Conservation (phyloP, 2,888 invertebrate species). For the Pterobdella sp. region DNA sequence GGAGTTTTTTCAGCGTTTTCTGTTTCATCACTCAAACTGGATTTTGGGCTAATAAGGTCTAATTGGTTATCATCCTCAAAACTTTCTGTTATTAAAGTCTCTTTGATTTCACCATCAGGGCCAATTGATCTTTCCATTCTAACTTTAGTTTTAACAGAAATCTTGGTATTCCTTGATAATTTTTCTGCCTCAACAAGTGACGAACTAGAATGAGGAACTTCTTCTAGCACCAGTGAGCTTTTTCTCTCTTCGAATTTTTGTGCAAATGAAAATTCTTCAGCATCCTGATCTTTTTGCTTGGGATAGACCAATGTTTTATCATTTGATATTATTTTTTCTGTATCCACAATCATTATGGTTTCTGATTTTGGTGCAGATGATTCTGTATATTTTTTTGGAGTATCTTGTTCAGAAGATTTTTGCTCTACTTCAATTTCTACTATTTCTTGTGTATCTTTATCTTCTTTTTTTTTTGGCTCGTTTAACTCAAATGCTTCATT, state of each 20-base stretch:
- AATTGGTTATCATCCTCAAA: conserved; percentile 32
- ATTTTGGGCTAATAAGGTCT: conserved; percentile 34
- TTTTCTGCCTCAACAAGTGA: not conserved
- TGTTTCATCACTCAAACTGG: conserved; percentile 34
- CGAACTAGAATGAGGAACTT: not conserved
- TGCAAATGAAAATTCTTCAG: not conserved
- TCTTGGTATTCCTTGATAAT: not conserved
- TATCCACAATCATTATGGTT: not conserved
- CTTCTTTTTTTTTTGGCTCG: too few relatives aligned
- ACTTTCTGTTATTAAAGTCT: conserved; percentile 37
- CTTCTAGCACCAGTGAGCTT: not conserved
- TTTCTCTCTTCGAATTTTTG: not conserved
- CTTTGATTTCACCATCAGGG: conserved; percentile 36
- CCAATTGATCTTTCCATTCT: conserved; percentile 33
- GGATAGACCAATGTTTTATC: not conserved
- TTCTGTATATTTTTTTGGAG: too few relatives aligned
- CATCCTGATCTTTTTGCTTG: not conserved
- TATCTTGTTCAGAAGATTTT: too few relatives aligned
- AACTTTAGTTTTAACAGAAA: not conserved
- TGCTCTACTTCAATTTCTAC: too few relatives aligned
- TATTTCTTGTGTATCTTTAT: too few relatives aligned
- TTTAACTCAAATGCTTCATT: too few relatives aligned
- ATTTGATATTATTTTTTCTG: not conserved
- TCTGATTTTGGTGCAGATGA: not conserved
- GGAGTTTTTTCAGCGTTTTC: conserved; percentile 32